phyloP scores from a whole-genome alignment of 2,113 vertebrate species.

The Ophthalmotilapia sp. region DNA sequence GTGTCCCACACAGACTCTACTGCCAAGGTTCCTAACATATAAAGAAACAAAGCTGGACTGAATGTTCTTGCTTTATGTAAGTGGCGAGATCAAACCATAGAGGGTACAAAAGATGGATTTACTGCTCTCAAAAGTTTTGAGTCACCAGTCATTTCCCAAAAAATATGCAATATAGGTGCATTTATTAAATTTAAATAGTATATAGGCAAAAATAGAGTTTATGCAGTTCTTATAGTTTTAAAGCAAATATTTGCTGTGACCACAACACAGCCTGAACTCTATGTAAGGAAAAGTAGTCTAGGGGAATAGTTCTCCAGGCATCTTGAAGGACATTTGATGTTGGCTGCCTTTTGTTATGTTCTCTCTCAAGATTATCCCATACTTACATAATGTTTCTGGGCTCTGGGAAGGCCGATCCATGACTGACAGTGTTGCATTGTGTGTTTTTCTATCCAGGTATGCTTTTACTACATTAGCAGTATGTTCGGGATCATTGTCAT shows the following conservation, averaged over 20 bases:
- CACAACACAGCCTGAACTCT: background rate
- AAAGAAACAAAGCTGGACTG: background rate
- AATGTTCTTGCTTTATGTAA: background rate
- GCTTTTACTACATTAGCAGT: background rate
- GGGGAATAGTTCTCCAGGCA: background rate
- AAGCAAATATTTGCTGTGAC: background rate
- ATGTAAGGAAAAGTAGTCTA: background rate
- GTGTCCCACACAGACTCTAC: constrained; percentile 86
- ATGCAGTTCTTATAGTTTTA: background rate
- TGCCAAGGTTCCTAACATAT: constrained; percentile 60
- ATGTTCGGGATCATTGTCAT: background rate
- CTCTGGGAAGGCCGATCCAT: background rate
- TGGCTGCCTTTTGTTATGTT: background rate
- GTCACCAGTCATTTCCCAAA: rapidly evolving
- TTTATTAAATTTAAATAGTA: background rate
- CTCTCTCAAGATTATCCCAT: rapidly evolving
- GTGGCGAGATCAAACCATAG: rapidly evolving
- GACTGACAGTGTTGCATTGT: background rate
- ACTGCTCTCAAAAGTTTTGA: rapidly evolving
- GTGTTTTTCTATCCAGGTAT: background rate
- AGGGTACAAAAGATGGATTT: background rate
- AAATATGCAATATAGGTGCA: background rate
- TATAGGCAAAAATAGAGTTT: rapidly evolving
- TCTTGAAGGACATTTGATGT: background rate
- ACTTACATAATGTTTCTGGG: background rate